phyloP scores from a whole-genome alignment of 2,797 vertebrate species.

The Sparus aurata region DNA sequence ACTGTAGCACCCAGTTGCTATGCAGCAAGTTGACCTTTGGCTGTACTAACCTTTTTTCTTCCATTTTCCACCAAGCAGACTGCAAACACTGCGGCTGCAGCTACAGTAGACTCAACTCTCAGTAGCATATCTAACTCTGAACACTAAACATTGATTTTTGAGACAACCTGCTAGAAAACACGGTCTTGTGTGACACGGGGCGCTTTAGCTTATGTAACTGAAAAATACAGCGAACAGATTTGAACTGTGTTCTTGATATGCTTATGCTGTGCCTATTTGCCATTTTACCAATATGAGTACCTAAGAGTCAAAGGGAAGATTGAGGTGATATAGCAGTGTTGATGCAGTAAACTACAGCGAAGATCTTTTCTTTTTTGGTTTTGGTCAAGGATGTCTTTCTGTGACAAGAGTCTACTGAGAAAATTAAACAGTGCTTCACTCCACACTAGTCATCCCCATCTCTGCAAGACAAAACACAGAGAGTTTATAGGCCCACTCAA shows the following conservation, averaged over 20 bases:
- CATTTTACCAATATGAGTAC: slow-evolving; percentile 25
- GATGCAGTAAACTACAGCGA: slow-evolving; percentile 7
- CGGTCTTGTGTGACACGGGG: background rate
- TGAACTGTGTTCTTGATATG: slow-evolving; percentile 18
- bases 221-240: slow-evolving; percentile 28
- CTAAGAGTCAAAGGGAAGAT: slow-evolving; percentile 37
- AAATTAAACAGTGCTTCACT: background rate
- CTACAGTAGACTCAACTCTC: slow-evolving; percentile 17
- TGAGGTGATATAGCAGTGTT: background rate
- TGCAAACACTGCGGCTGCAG: slow-evolving; percentile 45
- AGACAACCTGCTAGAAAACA: slow-evolving; percentile 2
- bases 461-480: background rate
- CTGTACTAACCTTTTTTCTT: slow-evolving; percentile 64
- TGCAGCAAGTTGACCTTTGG: slow-evolving; percentile 78
- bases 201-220: slow-evolving; percentile 7
- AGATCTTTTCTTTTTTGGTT: slow-evolving; percentile 19
- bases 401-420: slow-evolving; percentile 3
- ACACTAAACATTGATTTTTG: slow-evolving; percentile 24
- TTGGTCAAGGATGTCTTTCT: background rate
- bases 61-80: slow-evolving; percentile 50
- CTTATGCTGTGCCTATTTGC: slow-evolving; percentile 13
- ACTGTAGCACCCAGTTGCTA: slow-evolving; percentile 77
- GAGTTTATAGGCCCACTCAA: slow-evolving; percentile 8
- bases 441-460: background rate
- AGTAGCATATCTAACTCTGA: slow-evolving; percentile 23